Evolutionary conservation across 2,797 vertebrate genomes (phyloP).

Genomic region (Etheostoma nigrum): DNA sequence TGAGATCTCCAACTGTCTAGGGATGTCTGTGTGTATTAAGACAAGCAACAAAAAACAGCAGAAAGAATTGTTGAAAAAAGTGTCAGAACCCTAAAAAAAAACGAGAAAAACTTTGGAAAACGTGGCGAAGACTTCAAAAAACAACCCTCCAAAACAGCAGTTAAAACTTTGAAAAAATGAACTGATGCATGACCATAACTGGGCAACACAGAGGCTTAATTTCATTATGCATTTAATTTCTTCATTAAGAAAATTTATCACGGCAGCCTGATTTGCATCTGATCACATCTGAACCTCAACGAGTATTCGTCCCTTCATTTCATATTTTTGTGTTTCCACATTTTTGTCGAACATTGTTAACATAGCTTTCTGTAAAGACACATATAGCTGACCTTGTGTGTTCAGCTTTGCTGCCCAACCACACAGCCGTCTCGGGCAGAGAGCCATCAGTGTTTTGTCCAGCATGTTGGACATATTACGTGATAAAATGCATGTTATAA

Average conservation of each 20-base stretch:
- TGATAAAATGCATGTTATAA: conserved; percentile 21
- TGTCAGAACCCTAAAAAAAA: too few species aligned
- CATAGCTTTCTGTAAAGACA: conserved; percentile 7
- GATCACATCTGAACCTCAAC: background rate
- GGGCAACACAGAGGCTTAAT: background rate
- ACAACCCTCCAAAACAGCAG: too few species aligned
- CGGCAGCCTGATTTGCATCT: background rate
- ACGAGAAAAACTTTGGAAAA: too few species aligned
- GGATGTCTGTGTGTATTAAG: too few species aligned
- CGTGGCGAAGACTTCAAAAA: too few species aligned
- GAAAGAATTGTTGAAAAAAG: too few species aligned
- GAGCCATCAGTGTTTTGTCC: conserved; percentile 24
- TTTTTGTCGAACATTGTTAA: background rate
- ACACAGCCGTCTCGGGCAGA: background rate
- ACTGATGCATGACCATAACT: background rate
- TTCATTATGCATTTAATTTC: too few species aligned
- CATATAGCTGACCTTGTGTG: conserved; percentile 7
- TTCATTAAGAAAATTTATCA: background rate
- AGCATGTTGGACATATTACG: conserved; percentile 5
- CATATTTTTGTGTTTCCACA: conserved; percentile 1
- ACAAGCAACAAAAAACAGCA: too few species aligned
- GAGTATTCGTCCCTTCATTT: conserved; percentile 1
- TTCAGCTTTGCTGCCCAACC: conserved; percentile 8
- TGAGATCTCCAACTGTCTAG: too few species aligned
- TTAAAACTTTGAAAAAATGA: background rate